These are phyloP conservation scores for Creontiades dilutus DNA, from an alignment of 2,888 invertebrate species.

Conservation along the genomic window DNA sequence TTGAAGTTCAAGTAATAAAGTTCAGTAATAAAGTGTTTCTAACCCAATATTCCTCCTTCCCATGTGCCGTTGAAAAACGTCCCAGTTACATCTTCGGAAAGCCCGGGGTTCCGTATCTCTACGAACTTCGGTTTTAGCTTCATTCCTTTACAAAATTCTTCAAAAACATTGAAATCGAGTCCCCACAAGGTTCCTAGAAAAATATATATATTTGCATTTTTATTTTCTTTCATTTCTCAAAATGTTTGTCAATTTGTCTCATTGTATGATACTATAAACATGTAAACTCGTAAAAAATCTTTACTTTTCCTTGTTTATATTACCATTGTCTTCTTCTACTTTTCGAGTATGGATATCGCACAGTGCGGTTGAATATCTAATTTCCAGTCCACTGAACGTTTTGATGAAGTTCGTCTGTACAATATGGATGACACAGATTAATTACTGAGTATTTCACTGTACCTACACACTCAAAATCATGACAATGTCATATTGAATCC, in stretches of 20 bases:
- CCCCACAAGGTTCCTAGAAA: background rate
- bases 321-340: no score
- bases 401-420: background rate
- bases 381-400: slow-evolving; percentile 11
- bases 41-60: slow-evolving; percentile 21
- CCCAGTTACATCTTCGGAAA: background rate
- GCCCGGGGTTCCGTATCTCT: background rate
- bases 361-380: background rate
- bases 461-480: background rate
- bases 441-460: background rate
- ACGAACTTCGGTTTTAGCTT: background rate
- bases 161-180: slow-evolving; percentile 8
- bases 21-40: background rate
- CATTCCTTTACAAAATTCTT: background rate
- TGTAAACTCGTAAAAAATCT: no score
- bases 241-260: no score
- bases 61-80: background rate
- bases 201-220: no score
- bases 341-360: background rate
- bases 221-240: no score
- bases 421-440: background rate
- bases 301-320: no score
- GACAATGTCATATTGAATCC: no score
- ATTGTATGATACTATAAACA: no score
- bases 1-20: no score